Percentiles rank a stretch among this genome's conserved stretches.
phyloP scores from a whole-genome alignment of 2,113 vertebrate genomes.

The Ornithorhynchus anatinus region DNA sequence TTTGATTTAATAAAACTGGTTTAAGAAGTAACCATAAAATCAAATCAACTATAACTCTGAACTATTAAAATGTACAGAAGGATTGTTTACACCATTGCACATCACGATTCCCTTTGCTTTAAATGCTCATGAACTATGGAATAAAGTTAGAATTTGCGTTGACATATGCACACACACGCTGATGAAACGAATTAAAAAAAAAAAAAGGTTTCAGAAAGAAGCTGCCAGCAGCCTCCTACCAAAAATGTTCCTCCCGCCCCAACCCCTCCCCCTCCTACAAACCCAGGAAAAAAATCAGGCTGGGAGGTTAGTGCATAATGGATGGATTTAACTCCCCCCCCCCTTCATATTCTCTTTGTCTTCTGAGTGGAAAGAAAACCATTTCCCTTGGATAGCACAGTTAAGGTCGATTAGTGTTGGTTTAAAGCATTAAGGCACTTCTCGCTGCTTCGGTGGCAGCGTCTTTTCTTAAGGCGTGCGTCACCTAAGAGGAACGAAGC shows the following conservation, averaged over 20 bases:
- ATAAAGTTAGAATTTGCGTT: slow-evolving; percentile 55
- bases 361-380: slow-evolving; percentile 1
- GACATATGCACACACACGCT: neutral
- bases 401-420: slow-evolving; percentile 31
- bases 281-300: slow-evolving; percentile 23
- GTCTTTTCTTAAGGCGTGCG: slow-evolving; percentile 70
- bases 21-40: slow-evolving; percentile 45
- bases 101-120: slow-evolving; percentile 73
- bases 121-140: slow-evolving; percentile 49
- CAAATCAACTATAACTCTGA: slow-evolving; percentile 62
- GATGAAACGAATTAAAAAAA: slow-evolving; percentile 30
- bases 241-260: slow-evolving; percentile 39
- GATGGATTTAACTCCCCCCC: neutral
- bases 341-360: slow-evolving; percentile 5
- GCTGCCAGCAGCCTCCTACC: slow-evolving; percentile 90
- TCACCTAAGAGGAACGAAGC: slow-evolving; percentile 58
- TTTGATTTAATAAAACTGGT: slow-evolving; percentile 49
- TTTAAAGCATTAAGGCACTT: slow-evolving; percentile 74
- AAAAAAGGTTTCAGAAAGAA: slow-evolving; percentile 68
- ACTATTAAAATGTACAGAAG: slow-evolving; percentile 72
- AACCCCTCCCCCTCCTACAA: slow-evolving; percentile 13
- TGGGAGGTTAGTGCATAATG: slow-evolving; percentile 63
- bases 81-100: slow-evolving; percentile 77
- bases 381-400: slow-evolving; percentile 45
- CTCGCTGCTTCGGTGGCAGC: slow-evolving; percentile 62